These are phyloP conservation scores for Misgurnus mizolepis DNA, from an alignment of 2,113 vertebrate species.

Conservation along the genomic window DNA sequence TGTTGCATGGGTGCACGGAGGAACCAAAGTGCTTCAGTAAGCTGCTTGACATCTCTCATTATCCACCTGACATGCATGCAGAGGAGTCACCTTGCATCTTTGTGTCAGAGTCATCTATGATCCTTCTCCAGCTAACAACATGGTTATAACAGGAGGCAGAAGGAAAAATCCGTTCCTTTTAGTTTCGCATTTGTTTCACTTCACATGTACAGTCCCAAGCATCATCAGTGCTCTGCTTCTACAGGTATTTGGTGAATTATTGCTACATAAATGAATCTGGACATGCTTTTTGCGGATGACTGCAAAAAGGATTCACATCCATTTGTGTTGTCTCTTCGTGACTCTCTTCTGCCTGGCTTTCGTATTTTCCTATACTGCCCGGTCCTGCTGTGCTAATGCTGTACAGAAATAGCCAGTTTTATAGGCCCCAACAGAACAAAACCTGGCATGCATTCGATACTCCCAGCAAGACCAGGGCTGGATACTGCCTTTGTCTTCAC, in stretches of 20 bases:
- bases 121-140: constrained; percentile 29
- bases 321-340: background rate
- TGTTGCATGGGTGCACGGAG: constrained; percentile 35
- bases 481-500: constrained; percentile 30
- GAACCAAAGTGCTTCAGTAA: constrained; percentile 46
- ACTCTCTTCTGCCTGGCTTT: background rate
- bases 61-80: constrained; percentile 41
- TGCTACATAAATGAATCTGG: background rate
- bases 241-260: too few species aligned
- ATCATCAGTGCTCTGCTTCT: too few species aligned
- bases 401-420: constrained; percentile 11
- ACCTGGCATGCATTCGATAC: constrained; percentile 21
- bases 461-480: constrained; percentile 6
- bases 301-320: background rate
- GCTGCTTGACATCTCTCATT: constrained; percentile 46
- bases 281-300: background rate
- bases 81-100: constrained; percentile 37
- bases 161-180: constrained; percentile 9
- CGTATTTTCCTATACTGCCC: constrained; percentile 29
- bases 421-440: constrained; percentile 6
- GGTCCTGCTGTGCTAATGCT: constrained; percentile 13
- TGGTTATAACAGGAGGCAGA: constrained; percentile 23
- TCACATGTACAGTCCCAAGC: too few species aligned
- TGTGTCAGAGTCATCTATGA: constrained; percentile 29
- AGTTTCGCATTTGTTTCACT: too few species aligned